Evolutionary conservation across 2,113 vertebrate genomes (phyloP), one percentile per base, ranked within the genome.

Genomic region (Oncorhynchus gorbuscha): DNA sequence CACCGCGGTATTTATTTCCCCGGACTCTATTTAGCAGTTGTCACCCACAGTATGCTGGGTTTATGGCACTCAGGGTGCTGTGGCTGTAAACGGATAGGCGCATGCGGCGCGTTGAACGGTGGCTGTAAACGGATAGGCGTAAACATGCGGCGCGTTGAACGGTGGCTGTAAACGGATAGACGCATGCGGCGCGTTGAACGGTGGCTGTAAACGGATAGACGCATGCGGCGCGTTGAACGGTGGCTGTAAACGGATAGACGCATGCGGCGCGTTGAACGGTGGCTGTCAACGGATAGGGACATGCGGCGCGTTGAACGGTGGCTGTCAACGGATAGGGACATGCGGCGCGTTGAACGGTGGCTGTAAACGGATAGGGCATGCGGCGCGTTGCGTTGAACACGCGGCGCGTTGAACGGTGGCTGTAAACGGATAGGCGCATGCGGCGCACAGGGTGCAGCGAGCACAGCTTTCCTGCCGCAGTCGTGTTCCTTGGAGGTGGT

Each of bases 341-440:
- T 26, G 26, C 26, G 26, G 26, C 26, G 26, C 26, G 26, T 26
- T 26, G 26, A 26, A 26, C 26, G 26, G 26, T 26, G 26, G 26
- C 26, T 26, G 26, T 26, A 26, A 26, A 26, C 26, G 26, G 26
- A 26, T 26, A 26, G 26, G 26, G 2, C 26, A 26, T 26, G 26
- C 26, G 26, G 26, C 26, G 26, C 26, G 24, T 24, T 24, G 26
- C 26, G 24, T 24, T 24, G 24, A 24, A 24, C 4, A 55, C 18
- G 16, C 14, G 51, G 13, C 13, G 51, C 2, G 49, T 9, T 14
- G 49, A 2, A 51, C 79, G 76, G 69, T 7, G 39, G 69, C 69
- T 39, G 82, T 89, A 88, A 84, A 80, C 78, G 68, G 81, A 88
- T 79, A 80, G 51, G 13, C 1, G 51, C 51, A 55, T 55, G 14